Conservation (phyloP, 2,888 invertebrate genomes). For the Imbricaverruca yamaguchii region DNA sequence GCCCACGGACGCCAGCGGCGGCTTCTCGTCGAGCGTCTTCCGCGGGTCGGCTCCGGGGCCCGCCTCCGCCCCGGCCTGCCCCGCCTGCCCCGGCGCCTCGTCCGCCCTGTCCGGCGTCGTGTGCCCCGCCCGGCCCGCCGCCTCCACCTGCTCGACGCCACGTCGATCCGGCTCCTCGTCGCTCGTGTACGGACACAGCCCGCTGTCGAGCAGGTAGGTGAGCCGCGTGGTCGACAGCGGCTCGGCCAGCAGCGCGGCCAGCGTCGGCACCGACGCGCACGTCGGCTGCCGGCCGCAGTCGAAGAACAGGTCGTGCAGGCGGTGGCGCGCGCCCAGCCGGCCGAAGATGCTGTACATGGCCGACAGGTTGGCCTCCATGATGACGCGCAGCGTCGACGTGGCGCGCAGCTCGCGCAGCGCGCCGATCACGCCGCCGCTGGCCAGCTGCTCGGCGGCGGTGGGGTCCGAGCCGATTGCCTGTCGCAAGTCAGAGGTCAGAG, state of each 20-base stretch:
- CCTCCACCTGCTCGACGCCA: no score
- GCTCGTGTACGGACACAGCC: background rate
- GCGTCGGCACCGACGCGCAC: background rate
- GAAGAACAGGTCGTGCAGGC: constrained; percentile 1
- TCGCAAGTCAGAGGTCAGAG: no score
- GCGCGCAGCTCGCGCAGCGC: background rate
- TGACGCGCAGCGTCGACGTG: background rate
- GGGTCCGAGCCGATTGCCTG: background rate
- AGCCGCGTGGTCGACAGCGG: background rate
- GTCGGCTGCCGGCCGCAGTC: constrained; percentile 16
- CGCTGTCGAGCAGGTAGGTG: background rate
- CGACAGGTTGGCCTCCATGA: constrained; percentile 8
- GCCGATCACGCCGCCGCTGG: background rate
- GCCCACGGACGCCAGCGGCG: no score
- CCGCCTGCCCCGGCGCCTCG: background rate
- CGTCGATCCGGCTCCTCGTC: background rate
- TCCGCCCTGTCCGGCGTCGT: background rate
- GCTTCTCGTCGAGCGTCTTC: background rate
- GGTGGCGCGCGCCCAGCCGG: background rate
- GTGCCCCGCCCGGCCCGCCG: no score
- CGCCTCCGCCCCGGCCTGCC: background rate
- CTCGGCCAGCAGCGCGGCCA: background rate
- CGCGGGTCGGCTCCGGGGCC: background rate
- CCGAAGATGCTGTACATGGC: constrained; percentile 14
- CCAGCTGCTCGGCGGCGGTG: background rate